Conservation (phyloP, 2,113 vertebrate species). For the Sinocyclocheilus rhinocerous region DNA sequence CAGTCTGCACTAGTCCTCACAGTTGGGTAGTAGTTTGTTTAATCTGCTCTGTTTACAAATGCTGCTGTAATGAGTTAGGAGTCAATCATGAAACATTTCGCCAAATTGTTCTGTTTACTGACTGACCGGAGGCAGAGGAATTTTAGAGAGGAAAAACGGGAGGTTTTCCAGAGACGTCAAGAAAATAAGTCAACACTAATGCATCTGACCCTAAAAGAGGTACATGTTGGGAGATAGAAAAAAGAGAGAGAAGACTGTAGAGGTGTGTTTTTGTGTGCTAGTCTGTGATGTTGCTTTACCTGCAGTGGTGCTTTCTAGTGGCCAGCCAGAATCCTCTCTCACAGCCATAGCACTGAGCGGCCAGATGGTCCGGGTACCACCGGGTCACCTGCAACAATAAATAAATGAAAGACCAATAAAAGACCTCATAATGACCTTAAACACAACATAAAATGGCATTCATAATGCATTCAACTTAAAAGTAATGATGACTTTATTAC, state of each 20-base stretch:
- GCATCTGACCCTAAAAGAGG: background rate
- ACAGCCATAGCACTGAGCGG: constrained; percentile 94
- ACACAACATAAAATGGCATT: background rate
- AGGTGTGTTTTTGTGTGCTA: background rate
- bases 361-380: constrained; percentile 96
- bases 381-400: constrained; percentile 85
- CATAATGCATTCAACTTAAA: background rate
- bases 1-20: background rate
- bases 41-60: constrained; percentile 26
- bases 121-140: background rate
- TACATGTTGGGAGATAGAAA: too few relatives aligned
- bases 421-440: background rate
- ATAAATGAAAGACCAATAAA: background rate
- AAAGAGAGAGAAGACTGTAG: background rate
- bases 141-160: background rate
- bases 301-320: constrained; percentile 95
- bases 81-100: constrained; percentile 1
- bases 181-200: constrained; percentile 11
- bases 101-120: background rate
- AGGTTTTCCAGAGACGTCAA: background rate
- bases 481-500: background rate
- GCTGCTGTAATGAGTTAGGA: background rate
- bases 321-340: constrained; percentile 95
- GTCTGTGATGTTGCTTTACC: constrained; percentile 70
- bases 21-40: background rate